Conservation (phyloP, 2,797 vertebrate genomes). For the Coregonus suidteri region DNA sequence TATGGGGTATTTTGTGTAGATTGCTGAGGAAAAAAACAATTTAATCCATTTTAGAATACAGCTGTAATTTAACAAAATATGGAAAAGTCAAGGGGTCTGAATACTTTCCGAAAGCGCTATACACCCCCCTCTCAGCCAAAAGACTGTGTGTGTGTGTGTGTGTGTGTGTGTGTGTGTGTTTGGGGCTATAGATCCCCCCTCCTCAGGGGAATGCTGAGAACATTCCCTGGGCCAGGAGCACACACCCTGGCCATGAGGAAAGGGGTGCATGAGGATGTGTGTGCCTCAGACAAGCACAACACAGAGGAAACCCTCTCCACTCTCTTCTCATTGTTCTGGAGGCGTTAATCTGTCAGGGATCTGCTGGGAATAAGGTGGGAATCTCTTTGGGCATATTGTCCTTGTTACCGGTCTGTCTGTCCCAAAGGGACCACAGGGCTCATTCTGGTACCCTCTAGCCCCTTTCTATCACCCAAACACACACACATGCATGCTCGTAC, state of each 20-base stretch:
- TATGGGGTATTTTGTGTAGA: too few species aligned
- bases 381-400: constrained; percentile 52
- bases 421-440: constrained; percentile 25
- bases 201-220: constrained; percentile 64
- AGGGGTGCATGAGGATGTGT: constrained; percentile 52
- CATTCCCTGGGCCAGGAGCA: constrained; percentile 49
- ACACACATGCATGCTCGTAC: background rate
- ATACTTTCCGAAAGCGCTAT: too few species aligned
- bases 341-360: constrained; percentile 72
- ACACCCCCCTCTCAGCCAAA: too few species aligned
- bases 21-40: too few species aligned
- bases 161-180: background rate
- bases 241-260: constrained; percentile 51
- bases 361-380: constrained; percentile 74
- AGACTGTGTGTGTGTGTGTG: background rate
- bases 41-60: too few species aligned
- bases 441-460: background rate
- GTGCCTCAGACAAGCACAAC: constrained; percentile 57
- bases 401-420: constrained; percentile 50
- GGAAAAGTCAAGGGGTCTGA: too few species aligned
- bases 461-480: constrained; percentile 21
- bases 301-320: constrained; percentile 69
- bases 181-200: background rate
- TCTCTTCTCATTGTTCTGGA: constrained; percentile 75
- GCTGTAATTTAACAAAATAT: too few species aligned